These are phyloP conservation scores for Anhinga anhinga DNA, from an alignment of 2,113 vertebrate genomes.

Conservation along the genomic window DNA sequence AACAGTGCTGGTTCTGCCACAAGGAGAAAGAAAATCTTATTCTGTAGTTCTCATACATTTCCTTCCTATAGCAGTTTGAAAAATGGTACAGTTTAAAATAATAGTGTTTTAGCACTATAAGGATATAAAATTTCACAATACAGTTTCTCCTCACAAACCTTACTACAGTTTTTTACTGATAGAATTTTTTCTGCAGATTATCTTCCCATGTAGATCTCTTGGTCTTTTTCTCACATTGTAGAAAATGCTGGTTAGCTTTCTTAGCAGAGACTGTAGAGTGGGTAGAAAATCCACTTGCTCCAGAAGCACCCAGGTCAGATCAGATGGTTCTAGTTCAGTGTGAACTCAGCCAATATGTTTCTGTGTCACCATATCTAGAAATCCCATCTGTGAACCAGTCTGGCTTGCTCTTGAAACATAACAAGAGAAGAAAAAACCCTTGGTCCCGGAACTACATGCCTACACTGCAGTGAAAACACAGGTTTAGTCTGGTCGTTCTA, in stretches of 20 bases:
- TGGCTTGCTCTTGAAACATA: background rate
- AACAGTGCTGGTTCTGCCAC: background rate
- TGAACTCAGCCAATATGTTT: background rate
- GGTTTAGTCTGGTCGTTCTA: background rate
- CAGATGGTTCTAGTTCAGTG: background rate
- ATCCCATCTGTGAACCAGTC: background rate
- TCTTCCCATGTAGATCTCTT: background rate
- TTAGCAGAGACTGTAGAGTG: background rate
- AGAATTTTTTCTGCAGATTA: background rate
- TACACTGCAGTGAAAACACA: background rate
- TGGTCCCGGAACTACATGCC: background rate
- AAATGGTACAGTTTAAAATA: conserved; percentile 16
- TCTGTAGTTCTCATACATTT: background rate
- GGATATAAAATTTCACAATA: conserved; percentile 15
- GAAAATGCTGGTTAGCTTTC: background rate
- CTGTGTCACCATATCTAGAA: background rate
- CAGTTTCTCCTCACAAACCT: background rate
- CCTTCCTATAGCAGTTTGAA: background rate
- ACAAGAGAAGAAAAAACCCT: background rate
- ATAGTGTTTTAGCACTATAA: background rate
- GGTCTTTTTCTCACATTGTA: background rate
- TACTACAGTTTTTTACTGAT: conserved; percentile 5
- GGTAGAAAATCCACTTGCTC: background rate
- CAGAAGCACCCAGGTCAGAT: background rate
- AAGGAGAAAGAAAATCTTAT: background rate